phyloP scores from a whole-genome alignment of 2,797 vertebrate genomes.

The Chloroceryle amazona region DNA sequence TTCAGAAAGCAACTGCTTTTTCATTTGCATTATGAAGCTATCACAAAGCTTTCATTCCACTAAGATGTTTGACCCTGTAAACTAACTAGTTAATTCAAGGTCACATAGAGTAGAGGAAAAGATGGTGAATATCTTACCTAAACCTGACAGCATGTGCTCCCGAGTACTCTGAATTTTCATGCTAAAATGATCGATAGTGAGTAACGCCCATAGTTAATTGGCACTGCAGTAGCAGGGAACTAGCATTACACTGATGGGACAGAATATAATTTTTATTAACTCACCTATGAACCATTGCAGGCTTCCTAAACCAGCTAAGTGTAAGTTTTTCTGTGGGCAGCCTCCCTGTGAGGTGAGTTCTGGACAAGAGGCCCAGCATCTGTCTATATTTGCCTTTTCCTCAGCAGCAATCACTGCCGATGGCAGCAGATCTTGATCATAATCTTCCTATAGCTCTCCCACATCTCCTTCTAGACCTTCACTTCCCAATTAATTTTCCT shows the following conservation, averaged over 20 bases:
- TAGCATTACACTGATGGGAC: background rate
- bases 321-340: background rate
- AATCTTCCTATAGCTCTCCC: background rate
- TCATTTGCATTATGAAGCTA: slow-evolving; percentile 39
- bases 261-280: background rate
- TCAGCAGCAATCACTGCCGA: background rate
- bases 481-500: background rate
- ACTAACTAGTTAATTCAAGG: background rate
- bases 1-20: slow-evolving; percentile 58
- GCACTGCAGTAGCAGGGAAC: background rate
- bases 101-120: background rate
- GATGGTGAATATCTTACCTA: background rate
- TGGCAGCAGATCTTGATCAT: background rate
- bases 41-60: background rate
- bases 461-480: background rate
- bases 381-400: background rate
- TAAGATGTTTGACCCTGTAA: background rate
- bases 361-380: background rate
- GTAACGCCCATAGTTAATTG: rapidly evolving
- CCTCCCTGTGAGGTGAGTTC: background rate
- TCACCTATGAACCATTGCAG: background rate
- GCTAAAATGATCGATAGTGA: background rate
- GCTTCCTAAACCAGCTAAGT: background rate
- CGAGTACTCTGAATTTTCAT: background rate
- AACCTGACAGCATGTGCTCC: rapidly evolving